phyloP scores from a whole-genome alignment of 53 echinoderm and acorn worm species.

The Echinarachnius parma region DNA sequence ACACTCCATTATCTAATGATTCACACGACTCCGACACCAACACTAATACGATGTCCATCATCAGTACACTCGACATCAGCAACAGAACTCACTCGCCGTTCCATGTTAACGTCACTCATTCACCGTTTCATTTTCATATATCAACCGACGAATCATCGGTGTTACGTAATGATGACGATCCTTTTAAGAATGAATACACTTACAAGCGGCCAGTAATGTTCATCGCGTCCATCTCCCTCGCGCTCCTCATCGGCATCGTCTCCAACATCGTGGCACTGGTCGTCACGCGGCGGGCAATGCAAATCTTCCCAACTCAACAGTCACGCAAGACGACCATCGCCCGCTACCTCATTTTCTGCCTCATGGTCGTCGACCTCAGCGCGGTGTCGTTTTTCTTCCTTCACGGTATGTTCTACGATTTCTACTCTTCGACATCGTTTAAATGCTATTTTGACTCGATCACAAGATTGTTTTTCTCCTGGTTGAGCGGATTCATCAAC shows the following conservation, averaged over 20 bases:
- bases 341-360: slow-evolving; percentile 22
- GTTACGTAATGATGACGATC: too few relatives aligned
- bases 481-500: slow-evolving; percentile 63
- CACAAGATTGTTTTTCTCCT: slow-evolving; percentile 57
- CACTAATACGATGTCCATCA: too few relatives aligned
- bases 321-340: slow-evolving; percentile 34
- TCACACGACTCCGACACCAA: too few relatives aligned
- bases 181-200: too few relatives aligned
- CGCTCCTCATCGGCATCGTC: slow-evolving; percentile 45
- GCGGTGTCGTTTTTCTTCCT: slow-evolving; percentile 51
- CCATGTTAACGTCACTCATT: too few relatives aligned
- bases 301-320: background rate
- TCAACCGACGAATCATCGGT: too few relatives aligned
- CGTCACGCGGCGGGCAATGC: slow-evolving; percentile 28
- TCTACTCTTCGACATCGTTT: slow-evolving; percentile 16
- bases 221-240: slow-evolving; percentile 4
- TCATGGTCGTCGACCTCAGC: slow-evolving; percentile 48
- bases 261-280: slow-evolving; percentile 55
- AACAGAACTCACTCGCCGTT: too few relatives aligned
- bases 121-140: too few relatives aligned
- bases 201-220: too few relatives aligned
- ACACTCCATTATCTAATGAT: too few relatives aligned
- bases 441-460: slow-evolving; percentile 51
- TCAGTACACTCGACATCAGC: too few relatives aligned
- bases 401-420: slow-evolving; percentile 29